These are phyloP conservation scores for Macrosiphum euphorbiae DNA, from an alignment of 2,888 invertebrate genomes.

Conservation along the genomic window DNA sequence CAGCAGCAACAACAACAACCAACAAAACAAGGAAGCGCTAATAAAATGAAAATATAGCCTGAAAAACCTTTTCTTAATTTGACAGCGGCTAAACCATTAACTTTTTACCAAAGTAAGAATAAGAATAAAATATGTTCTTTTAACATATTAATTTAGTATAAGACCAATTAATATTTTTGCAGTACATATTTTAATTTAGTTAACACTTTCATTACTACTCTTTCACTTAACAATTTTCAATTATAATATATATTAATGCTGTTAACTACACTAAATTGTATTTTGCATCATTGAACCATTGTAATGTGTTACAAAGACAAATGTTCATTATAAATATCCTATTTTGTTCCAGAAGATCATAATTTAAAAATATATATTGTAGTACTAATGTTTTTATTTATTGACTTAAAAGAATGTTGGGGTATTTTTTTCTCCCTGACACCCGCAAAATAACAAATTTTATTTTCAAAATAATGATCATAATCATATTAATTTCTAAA, in stretches of 20 bases:
- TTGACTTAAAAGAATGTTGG: too few species aligned
- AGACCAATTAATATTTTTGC: neutral
- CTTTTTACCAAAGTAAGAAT: slow-evolving; percentile 18
- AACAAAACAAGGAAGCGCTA: neutral
- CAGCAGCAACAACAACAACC: neutral
- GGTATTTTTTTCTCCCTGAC: too few species aligned
- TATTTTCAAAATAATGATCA: too few species aligned
- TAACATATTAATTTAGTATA: neutral
- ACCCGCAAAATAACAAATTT: too few species aligned
- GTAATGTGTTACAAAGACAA: too few species aligned
- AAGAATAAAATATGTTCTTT: neutral
- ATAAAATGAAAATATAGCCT: slow-evolving; percentile 65
- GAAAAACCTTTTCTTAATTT: slow-evolving; percentile 47
- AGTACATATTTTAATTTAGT: neutral
- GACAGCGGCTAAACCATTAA: neutral
- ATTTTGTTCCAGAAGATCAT: too few species aligned
- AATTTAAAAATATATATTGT: neutral
- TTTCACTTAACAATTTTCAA: neutral
- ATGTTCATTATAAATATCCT: too few species aligned
- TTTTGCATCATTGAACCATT: too few species aligned
- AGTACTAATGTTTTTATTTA: neutral
- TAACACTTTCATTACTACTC: fast-evolving
- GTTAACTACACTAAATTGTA: too few species aligned
- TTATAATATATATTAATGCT: neutral
- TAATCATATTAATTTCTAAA: too few species aligned